phyloP scores from a whole-genome alignment of 92 coral and sea anemone species.

The Heteractis magnifica region DNA sequence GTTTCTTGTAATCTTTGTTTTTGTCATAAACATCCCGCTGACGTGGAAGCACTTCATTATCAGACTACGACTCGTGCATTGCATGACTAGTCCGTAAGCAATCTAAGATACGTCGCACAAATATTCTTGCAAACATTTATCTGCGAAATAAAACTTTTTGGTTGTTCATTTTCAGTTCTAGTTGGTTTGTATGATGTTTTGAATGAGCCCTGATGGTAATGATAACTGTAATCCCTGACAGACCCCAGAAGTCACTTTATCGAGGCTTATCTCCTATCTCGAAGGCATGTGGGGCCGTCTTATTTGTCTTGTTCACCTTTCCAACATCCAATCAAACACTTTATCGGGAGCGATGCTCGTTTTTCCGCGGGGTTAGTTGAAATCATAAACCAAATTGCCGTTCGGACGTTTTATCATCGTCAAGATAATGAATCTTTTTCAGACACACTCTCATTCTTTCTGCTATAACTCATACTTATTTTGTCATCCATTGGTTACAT shows the following conservation, averaged over 20 bases:
- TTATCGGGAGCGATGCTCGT: conserved; percentile 16
- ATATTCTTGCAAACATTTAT: neutral
- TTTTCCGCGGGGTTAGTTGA: conserved; percentile 11
- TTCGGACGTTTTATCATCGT: neutral
- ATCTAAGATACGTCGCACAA: neutral
- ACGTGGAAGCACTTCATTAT: neutral
- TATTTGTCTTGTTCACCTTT: conserved; percentile 23
- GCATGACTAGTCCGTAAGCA: neutral
- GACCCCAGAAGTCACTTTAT: conserved; percentile 2
- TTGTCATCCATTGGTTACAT: neutral
- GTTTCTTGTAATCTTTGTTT: neutral
- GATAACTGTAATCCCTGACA: conserved; percentile 5
- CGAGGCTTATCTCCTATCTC: conserved; percentile 28
- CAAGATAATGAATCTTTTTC: neutral
- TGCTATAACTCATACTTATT: neutral
- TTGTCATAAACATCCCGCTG: neutral
- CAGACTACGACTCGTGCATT: neutral
- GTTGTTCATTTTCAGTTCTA: neutral
- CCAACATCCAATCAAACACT: conserved; percentile 23
- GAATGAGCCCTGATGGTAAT: neutral
- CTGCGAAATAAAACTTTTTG: neutral
- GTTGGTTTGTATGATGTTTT: conserved; percentile 1
- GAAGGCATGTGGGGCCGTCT: conserved; percentile 15
- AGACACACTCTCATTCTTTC: neutral
- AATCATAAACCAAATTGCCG: conserved; percentile 5